Conservation (phyloP, 2,113 vertebrate genomes). For the Bufo gargarizans region DNA sequence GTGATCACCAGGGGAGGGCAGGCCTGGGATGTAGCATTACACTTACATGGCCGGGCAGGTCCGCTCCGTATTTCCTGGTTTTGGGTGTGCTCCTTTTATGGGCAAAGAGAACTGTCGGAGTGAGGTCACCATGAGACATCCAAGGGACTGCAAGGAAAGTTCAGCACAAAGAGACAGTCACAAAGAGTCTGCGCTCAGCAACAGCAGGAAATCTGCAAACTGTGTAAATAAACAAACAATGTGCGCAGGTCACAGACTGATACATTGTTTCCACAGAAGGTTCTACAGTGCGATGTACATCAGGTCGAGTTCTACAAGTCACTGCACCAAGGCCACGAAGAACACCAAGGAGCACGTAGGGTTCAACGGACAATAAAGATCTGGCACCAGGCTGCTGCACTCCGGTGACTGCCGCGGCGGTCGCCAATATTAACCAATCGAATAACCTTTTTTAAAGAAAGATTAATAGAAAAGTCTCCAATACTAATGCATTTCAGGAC, state of each 20-base stretch:
- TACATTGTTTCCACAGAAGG: neutral
- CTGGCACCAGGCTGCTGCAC: too few relatives aligned
- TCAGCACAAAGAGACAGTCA: conserved; percentile 11
- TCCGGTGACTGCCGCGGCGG: too few relatives aligned
- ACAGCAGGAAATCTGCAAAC: neutral
- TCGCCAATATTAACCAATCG: too few relatives aligned
- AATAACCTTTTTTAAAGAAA: neutral
- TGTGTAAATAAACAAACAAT: neutral
- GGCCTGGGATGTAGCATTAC: neutral
- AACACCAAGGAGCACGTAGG: neutral
- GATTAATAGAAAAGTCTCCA: too few relatives aligned
- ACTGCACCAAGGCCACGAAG: neutral
- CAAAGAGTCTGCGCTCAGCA: neutral
- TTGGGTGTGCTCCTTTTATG: conserved; percentile 49
- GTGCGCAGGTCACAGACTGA: neutral
- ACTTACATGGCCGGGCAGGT: conserved; percentile 25
- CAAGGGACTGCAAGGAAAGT: neutral
- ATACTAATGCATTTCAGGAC: too few relatives aligned
- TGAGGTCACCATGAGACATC: conserved; percentile 43
- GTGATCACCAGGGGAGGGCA: conserved; percentile 19
- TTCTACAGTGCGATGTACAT: neutral
- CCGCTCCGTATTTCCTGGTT: conserved; percentile 51
- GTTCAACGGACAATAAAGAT: neutral
- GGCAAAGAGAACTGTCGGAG: conserved; percentile 45
- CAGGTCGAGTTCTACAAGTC: neutral